A percentile compares a stretch with the other conserved stretches of the same genome.
These are phyloP conservation scores for Julus scanicus DNA, from an alignment of 2,888 invertebrate genomes.

Conservation along the genomic window DNA sequence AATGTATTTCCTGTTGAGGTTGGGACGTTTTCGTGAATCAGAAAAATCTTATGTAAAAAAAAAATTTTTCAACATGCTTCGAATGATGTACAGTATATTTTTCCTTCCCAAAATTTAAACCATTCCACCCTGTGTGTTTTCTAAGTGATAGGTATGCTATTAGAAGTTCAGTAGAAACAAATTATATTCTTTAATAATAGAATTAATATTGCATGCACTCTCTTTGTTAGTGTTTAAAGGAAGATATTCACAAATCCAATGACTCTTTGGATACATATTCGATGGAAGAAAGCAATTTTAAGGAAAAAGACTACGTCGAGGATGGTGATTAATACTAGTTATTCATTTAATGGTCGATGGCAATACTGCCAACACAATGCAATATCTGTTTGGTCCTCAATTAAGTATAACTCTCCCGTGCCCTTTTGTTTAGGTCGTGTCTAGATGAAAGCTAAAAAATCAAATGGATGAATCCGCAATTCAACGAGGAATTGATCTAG, in stretches of 20 bases:
- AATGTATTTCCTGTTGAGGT: no score
- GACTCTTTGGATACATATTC: conserved; percentile 48
- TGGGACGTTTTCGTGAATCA: no score
- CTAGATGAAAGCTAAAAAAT: not conserved
- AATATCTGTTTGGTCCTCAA: not conserved
- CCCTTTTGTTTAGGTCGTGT: not conserved
- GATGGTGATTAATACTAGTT: not conserved
- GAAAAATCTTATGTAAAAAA: no score
- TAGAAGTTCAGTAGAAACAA: no score
- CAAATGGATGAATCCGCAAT: not conserved
- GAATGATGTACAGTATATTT: no score
- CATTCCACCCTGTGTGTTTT: no score
- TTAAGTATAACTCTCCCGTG: not conserved
- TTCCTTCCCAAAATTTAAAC: no score
- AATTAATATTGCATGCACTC: no score
- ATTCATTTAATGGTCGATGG: not conserved
- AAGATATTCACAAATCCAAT: conserved; percentile 52
- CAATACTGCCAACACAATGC: not conserved
- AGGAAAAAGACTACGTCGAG: conserved; percentile 38
- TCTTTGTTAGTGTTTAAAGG: conserved; percentile 34
- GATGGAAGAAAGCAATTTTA: conserved; percentile 48
- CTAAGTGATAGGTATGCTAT: no score
- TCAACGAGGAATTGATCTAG: not conserved
- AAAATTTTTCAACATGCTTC: no score
- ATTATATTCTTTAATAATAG: no score